These are phyloP conservation scores for Crotalus adamanteus DNA, from an alignment of 2,797 vertebrate species.

Conservation along the genomic window DNA sequence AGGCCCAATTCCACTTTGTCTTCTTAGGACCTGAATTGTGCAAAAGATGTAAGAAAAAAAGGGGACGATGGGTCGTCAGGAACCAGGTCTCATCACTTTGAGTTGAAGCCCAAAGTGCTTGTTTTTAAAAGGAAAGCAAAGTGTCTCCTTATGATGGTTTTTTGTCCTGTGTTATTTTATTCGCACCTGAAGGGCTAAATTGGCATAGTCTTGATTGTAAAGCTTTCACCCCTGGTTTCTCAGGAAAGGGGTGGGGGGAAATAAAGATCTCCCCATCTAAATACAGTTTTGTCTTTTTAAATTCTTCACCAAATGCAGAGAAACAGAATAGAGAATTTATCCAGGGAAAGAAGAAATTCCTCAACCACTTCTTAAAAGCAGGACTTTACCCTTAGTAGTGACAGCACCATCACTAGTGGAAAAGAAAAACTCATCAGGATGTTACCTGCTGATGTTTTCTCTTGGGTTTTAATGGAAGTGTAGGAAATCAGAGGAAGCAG, in stretches of 20 bases:
- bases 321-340: background rate
- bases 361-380: background rate
- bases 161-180: background rate
- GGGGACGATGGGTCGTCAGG: background rate
- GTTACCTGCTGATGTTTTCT: background rate
- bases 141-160: background rate
- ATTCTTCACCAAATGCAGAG: background rate
- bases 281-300: background rate
- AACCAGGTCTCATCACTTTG: background rate
- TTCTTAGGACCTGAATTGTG: background rate
- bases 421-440: background rate
- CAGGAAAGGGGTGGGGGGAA: background rate
- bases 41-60: background rate
- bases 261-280: background rate
- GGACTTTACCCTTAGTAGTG: background rate
- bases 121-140: background rate
- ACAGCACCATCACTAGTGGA: background rate
- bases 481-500: background rate
- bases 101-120: background rate
- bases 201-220: background rate
- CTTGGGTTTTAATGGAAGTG: background rate
- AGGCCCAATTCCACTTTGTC: background rate
- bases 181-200: background rate
- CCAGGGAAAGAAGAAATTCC: background rate
- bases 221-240: background rate